Evolutionary conservation across 2,113 vertebrate species (phyloP).

Genomic region (Chaetura pelagica): DNA sequence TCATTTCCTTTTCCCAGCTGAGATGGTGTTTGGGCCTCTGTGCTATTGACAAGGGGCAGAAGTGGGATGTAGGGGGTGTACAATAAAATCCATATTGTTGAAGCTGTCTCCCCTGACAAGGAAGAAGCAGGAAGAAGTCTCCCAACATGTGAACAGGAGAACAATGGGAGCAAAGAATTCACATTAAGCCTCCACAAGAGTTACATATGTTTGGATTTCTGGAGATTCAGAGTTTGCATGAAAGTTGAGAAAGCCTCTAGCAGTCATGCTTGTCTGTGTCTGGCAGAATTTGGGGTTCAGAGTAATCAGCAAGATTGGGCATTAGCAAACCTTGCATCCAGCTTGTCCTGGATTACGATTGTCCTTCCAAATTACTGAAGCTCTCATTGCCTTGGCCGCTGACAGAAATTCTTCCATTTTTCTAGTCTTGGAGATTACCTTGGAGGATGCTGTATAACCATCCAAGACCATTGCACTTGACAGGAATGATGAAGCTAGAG

Average conservation of each 20-base stretch:
- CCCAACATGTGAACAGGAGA: background rate
- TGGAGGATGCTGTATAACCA: background rate
- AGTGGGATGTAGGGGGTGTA: slow-evolving; percentile 49
- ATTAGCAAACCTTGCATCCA: background rate
- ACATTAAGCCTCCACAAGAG: background rate
- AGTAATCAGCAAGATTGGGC: background rate
- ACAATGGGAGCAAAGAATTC: slow-evolving; percentile 20
- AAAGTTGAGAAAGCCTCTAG: background rate
- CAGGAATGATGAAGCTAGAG: background rate
- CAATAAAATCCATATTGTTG: slow-evolving; percentile 76
- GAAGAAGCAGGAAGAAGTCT: slow-evolving; percentile 40
- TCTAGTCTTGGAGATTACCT: background rate
- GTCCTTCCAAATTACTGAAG: background rate
- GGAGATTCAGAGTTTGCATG: background rate
- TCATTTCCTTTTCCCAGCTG: slow-evolving; percentile 68
- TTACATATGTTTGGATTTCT: background rate
- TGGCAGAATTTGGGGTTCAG: background rate
- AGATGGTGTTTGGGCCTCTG: slow-evolving; percentile 32
- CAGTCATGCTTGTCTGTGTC: background rate
- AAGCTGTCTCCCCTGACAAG: slow-evolving; percentile 47
- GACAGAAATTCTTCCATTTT: background rate
- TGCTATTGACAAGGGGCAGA: slow-evolving; percentile 68
- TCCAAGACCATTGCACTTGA: background rate
- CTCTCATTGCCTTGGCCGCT: background rate
- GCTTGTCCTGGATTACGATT: background rate